A percentile compares a stretch with the other conserved stretches of the same genome.
These are phyloP conservation scores for Antigone vipio DNA, from an alignment of 2,113 vertebrate species.

Conservation along the genomic window DNA sequence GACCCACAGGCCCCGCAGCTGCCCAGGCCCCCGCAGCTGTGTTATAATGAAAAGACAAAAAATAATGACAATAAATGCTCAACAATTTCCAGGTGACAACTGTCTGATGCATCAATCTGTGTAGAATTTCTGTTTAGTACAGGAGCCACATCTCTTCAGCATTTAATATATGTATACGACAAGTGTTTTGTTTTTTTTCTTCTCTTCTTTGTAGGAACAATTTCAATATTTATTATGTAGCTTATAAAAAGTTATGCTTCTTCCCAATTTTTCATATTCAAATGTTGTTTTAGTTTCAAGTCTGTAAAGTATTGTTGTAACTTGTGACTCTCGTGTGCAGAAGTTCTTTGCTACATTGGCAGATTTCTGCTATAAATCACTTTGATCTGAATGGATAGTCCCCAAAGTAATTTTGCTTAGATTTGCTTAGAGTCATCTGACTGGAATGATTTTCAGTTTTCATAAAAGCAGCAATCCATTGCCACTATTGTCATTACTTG, in stretches of 20 bases:
- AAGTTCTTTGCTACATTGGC: neutral
- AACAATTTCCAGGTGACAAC: neutral
- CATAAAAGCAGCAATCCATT: neutral
- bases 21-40: too few relatives aligned
- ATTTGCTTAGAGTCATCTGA: neutral
- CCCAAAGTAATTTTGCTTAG: neutral
- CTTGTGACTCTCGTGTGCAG: neutral
- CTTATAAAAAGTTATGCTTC: neutral
- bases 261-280: neutral
- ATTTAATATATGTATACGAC: neutral
- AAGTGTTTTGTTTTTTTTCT: neutral
- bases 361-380: neutral
- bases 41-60: neutral
- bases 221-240: neutral
- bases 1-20: too few relatives aligned
- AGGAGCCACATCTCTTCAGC: neutral
- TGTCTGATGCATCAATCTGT: neutral
- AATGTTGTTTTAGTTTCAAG: neutral
- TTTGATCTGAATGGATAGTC: neutral
- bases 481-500: neutral
- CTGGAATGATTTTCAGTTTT: conserved; percentile 4
- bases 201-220: neutral
- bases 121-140: neutral
- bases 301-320: neutral
- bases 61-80: neutral